Conservation (phyloP, 1,140 invertebrate species). For the Drosophila azteca region DNA sequence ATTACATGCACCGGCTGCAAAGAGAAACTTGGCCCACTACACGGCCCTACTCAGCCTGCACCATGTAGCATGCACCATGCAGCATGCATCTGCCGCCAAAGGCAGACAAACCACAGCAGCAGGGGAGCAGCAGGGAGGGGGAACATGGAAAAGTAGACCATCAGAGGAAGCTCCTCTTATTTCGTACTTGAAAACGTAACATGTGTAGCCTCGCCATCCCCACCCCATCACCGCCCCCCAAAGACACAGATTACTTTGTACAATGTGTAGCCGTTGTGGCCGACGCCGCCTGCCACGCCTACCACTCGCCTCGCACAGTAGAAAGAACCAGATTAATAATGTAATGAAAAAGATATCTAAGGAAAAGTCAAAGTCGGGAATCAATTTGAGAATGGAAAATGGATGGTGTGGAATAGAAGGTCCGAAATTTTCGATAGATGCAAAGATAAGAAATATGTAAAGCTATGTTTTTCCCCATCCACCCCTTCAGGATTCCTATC, state of each 20-base stretch:
- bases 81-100: slow-evolving; percentile 3
- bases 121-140: neutral
- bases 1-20: slow-evolving; percentile 36
- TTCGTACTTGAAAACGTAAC: slow-evolving; percentile 57
- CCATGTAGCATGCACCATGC: neutral
- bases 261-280: slow-evolving; percentile 17
- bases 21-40: slow-evolving; percentile 33
- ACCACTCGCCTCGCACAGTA: too few species aligned
- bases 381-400: too few species aligned
- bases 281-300: slow-evolving; percentile 14
- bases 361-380: slow-evolving; percentile 8
- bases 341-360: neutral
- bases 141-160: slow-evolving; percentile 22
- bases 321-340: neutral
- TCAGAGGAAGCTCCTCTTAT: slow-evolving; percentile 36
- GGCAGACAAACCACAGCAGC: slow-evolving; percentile 11
- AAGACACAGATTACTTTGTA: slow-evolving; percentile 46
- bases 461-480: too few species aligned
- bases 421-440: too few species aligned
- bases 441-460: too few species aligned
- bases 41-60: slow-evolving; percentile 28
- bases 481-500: too few species aligned
- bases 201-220: slow-evolving; percentile 13
- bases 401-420: too few species aligned
- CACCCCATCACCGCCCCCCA: slow-evolving; percentile 7